phyloP scores from a whole-genome alignment of 1,140 invertebrate species.

The Bicyclus anynana region DNA sequence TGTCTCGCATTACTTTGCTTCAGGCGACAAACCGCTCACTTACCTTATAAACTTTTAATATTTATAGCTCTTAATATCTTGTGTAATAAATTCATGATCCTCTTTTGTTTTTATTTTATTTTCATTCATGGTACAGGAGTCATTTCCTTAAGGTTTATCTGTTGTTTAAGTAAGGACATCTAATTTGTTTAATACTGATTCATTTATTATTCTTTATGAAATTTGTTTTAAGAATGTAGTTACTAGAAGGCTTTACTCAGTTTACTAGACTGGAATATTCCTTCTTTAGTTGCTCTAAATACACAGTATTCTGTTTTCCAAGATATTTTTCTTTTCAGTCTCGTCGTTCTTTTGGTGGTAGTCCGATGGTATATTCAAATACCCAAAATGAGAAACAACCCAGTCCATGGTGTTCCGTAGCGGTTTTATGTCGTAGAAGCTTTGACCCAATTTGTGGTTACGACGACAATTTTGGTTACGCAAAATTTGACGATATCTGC shows the following conservation, averaged over 20 bases:
- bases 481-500: constrained; percentile 53
- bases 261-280: background rate
- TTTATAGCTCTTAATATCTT: background rate
- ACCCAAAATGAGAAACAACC: constrained; percentile 16
- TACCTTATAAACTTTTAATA: constrained; percentile 4
- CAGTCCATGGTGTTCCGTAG: constrained; percentile 47
- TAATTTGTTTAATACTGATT: too few relatives aligned
- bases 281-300: background rate
- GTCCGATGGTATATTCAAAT: constrained; percentile 13
- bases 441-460: constrained; percentile 45
- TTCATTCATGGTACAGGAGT: background rate
- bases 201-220: too few relatives aligned
- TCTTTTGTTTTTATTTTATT: background rate
- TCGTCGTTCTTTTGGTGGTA: constrained; percentile 28
- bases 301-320: background rate
- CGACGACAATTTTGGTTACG: constrained; percentile 54
- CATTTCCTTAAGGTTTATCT: too few relatives aligned
- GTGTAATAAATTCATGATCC: background rate
- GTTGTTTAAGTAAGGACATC: too few relatives aligned
- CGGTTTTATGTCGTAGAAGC: constrained; percentile 38
- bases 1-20: constrained; percentile 15
- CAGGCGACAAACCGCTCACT: constrained; percentile 21
- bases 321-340: constrained; percentile 38
- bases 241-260: too few relatives aligned
- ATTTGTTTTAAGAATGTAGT: too few relatives aligned